Evolutionary conservation across 2,797 vertebrate species (phyloP).

Genomic region (Megalops cyprinoides): DNA sequence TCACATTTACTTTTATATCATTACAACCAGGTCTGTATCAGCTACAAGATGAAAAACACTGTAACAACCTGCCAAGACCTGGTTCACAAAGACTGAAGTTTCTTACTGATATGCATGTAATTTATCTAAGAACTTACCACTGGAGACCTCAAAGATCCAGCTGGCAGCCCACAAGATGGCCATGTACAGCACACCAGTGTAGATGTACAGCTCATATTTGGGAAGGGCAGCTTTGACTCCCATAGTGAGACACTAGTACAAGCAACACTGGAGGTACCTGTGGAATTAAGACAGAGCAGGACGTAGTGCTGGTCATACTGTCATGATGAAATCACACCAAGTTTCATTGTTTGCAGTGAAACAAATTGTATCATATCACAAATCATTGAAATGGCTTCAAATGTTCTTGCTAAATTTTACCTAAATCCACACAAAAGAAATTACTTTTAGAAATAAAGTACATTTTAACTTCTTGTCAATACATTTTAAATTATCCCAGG

Average conservation of each 20-base stretch:
- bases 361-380: no score
- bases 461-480: no score
- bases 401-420: neutral
- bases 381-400: neutral
- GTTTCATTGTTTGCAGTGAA: no score
- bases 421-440: neutral
- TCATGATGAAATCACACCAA: neutral
- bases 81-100: neutral
- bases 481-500: no score
- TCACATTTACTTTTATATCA: no score
- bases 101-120: neutral
- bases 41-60: neutral
- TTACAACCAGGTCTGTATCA: no score
- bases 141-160: constrained; percentile 87
- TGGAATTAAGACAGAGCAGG: neutral
- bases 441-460: neutral
- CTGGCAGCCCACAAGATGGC: constrained; percentile 84
- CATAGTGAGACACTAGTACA: constrained; percentile 67
- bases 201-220: constrained; percentile 87
- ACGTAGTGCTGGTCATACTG: neutral
- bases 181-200: constrained; percentile 80
- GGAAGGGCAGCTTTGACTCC: constrained; percentile 87
- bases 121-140: constrained; percentile 74
- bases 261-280: constrained; percentile 28
- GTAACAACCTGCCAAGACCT: neutral